These are phyloP conservation scores for Xanthia icteritia DNA, from an alignment of 2,888 invertebrate genomes.

Conservation along the genomic window DNA sequence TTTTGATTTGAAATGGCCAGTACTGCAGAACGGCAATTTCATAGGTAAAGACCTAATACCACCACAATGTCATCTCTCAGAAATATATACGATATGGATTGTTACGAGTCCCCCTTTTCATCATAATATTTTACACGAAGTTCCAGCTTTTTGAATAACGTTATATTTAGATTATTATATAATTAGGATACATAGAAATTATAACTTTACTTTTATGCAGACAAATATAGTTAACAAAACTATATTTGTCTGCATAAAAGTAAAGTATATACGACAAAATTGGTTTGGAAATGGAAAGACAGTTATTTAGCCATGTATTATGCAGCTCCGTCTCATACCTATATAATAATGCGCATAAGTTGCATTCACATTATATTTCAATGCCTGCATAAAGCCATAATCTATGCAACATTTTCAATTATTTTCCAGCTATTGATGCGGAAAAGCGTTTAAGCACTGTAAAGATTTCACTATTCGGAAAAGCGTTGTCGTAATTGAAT, in stretches of 20 bases:
- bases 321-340: neutral
- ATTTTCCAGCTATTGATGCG: no score
- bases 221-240: neutral
- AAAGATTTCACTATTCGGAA: neutral
- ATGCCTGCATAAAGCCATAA: neutral
- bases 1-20: no score
- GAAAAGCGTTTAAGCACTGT: no score
- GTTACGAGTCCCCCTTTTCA: neutral
- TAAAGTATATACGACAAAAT: neutral
- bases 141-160: neutral
- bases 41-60: no score
- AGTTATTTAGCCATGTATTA: neutral
- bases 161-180: neutral
- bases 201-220: no score
- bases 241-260: no score
- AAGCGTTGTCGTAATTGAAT: conserved; percentile 33
- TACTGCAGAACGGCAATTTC: no score
- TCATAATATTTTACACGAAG: neutral
- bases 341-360: neutral
- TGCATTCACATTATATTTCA: neutral
- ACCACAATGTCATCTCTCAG: no score
- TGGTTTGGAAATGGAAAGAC: neutral
- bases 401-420: neutral
- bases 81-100: neutral
- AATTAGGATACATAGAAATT: neutral